A percentile compares a stretch with the other conserved stretches of the same genome.
These are phyloP conservation scores for Argynnis bischoffii DNA, from an alignment of 2,888 invertebrate species.

Conservation along the genomic window DNA sequence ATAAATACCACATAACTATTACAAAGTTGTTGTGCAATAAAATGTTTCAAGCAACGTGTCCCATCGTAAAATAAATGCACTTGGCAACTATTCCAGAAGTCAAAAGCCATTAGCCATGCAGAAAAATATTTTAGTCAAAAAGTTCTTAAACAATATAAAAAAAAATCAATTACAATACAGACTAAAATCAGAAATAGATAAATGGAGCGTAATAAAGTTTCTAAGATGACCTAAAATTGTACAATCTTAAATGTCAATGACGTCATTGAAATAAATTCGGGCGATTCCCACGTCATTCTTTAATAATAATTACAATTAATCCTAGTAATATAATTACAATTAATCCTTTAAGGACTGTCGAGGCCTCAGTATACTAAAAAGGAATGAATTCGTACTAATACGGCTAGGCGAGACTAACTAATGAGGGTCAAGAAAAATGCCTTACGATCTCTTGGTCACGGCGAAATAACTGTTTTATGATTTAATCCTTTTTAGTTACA, in stretches of 20 bases:
- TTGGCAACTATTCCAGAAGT: too few species aligned
- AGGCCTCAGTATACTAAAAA: constrained; percentile 58
- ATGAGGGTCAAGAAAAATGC: constrained; percentile 38
- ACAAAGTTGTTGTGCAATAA: too few species aligned
- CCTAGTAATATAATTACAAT: constrained; percentile 60
- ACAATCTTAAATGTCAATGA: constrained; percentile 46
- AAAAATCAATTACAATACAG: neutral
- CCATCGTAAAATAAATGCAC: too few species aligned
- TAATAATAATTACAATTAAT: constrained; percentile 62
- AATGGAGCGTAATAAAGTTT: neutral
- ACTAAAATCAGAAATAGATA: neutral
- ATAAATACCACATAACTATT: too few species aligned
- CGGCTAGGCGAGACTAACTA: constrained; percentile 47
- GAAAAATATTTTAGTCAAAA: too few species aligned
- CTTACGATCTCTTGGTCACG: constrained; percentile 30
- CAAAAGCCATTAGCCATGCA: too few species aligned
- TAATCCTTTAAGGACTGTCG: constrained; percentile 62
- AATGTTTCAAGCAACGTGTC: too few species aligned
- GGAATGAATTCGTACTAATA: constrained; percentile 52
- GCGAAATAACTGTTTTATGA: constrained; percentile 12
- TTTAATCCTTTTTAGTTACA: too few species aligned
- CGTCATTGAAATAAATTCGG: constrained; percentile 71
- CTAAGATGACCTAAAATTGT: constrained; percentile 31
- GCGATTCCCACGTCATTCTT: constrained; percentile 61
- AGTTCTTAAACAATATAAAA: too few species aligned